Percentiles rank a stretch among this genome's conserved stretches.
Conservation (phyloP, 2,888 invertebrate species). For the Drosophila pegasa region DNA sequence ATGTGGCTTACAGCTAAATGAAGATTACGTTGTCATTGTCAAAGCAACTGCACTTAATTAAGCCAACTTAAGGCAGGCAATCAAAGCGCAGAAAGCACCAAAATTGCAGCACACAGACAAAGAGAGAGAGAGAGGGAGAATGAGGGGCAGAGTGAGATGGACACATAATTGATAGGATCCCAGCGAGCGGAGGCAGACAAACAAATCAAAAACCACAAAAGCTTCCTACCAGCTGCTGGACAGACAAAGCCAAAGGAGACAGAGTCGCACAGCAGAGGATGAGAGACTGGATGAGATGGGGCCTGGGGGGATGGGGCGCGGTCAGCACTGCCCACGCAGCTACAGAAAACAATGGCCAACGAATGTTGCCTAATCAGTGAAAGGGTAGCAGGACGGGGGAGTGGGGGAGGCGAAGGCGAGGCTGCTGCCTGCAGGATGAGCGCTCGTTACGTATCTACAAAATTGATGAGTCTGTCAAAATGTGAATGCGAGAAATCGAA, state of each 20-base stretch:
- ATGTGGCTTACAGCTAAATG: slow-evolving; percentile 54
- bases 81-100: slow-evolving; percentile 38
- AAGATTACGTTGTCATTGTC: slow-evolving; percentile 74
- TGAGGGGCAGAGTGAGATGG: slow-evolving; percentile 5
- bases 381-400: slow-evolving; percentile 5
- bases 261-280: background rate
- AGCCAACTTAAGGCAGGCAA: slow-evolving; percentile 66
- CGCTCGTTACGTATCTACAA: slow-evolving; percentile 68
- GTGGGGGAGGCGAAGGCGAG: too few species aligned
- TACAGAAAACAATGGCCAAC: slow-evolving; percentile 65
- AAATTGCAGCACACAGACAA: slow-evolving; percentile 35
- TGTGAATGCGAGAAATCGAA: slow-evolving; percentile 75
- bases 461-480: slow-evolving; percentile 81
- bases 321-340: slow-evolving; percentile 57
- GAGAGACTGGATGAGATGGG: background rate
- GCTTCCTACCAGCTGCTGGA: slow-evolving; percentile 63
- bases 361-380: slow-evolving; percentile 72
- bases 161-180: slow-evolving; percentile 64
- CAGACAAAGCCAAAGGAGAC: background rate
- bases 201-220: slow-evolving; percentile 76
- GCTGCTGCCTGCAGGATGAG: slow-evolving; percentile 23
- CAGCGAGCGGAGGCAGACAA: slow-evolving; percentile 56
- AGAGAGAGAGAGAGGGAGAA: background rate
- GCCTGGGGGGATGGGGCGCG: background rate
- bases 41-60: slow-evolving; percentile 76